Percentiles rank a stretch among this genome's conserved stretches.
Evolutionary conservation across 2,797 vertebrate genomes (phyloP).

Genomic region (Vultur gryphus): DNA sequence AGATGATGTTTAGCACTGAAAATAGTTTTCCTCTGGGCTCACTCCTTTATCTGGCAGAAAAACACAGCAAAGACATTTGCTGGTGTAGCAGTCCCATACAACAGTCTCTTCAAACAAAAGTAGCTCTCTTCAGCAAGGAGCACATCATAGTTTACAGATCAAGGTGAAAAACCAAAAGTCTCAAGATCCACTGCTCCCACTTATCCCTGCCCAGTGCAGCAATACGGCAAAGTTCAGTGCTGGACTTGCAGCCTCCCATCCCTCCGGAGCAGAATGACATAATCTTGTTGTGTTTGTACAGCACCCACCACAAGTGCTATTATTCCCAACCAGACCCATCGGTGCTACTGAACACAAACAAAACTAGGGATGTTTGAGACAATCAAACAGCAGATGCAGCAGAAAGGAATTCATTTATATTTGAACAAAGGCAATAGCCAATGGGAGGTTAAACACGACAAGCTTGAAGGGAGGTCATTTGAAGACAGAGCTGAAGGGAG

Average conservation of each 20-base stretch:
- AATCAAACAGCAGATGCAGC: conserved; percentile 37
- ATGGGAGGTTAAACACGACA: conserved; percentile 28
- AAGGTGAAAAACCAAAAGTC: background rate
- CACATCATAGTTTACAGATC: background rate
- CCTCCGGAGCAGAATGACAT: background rate
- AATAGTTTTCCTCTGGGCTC: conserved; percentile 12
- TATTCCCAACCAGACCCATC: background rate
- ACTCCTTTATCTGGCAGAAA: background rate
- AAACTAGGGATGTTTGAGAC: background rate
- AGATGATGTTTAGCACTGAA: background rate
- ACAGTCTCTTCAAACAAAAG: background rate
- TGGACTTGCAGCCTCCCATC: fast-evolving
- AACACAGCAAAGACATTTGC: background rate
- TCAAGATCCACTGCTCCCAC: background rate
- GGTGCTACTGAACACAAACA: background rate
- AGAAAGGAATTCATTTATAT: conserved; percentile 52
- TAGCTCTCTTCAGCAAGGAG: background rate
- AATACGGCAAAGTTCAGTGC: background rate
- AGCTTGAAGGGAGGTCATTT: background rate
- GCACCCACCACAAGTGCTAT: background rate
- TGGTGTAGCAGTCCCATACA: background rate
- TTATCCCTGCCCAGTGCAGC: background rate
- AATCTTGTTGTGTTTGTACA: background rate
- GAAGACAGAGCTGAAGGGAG: conserved; percentile 14
- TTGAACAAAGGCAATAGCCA: conserved; percentile 44